Evolutionary conservation across 2,888 invertebrate genomes (phyloP), one percentile per base, ranked within the genome.

Genomic region (Heteropelma amictum): DNA sequence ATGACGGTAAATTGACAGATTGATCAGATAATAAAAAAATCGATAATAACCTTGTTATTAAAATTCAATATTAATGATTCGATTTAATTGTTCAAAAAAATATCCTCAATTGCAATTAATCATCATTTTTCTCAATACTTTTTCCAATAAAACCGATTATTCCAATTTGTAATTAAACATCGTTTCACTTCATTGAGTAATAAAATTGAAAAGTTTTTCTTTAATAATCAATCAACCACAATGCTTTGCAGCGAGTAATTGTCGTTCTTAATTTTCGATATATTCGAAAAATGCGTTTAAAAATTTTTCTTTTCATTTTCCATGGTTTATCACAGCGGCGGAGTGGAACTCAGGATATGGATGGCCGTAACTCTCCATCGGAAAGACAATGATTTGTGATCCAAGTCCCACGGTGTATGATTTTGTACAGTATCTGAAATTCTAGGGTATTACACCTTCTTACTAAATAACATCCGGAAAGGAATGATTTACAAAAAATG

Each of bases 261-360:
- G 7, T 3, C 14, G 10, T 38, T 12, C 12, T 7, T 30, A 53
- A 10, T 19, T n/a, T 53, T 33, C 30, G 6, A 28, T 10, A 35
- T n/a, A n/a, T 5, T 21, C 10, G 17, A 19, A 1, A 19, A 33
- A 2, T 6, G 6, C 3, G n/a, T 5, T 19, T 2, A 35, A 30
- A 6, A 0, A n/a, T 40, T 56, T 69, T 8, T 45, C 3, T 45
- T 61, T 67, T 17, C 21, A 33, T 12, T 51, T 58, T 49, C n/a
- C n/a, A n/a, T n/a, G n/a, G n/a, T n/a, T n/a, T n/a, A n/a, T n/a
- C 6, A 60, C 90, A 95, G 95, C 86, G 94, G 95, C 61, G 97
- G 97, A 40, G 92, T 95, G 21, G 95, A 97, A 86, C 92, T 97
- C 51, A 92, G 95, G 65, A 90, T 98, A 76, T 98, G 97, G 97